These are phyloP conservation scores for Ceratosolen fusciceps DNA, from an alignment of 1,140 invertebrate genomes.

Conservation along the genomic window DNA sequence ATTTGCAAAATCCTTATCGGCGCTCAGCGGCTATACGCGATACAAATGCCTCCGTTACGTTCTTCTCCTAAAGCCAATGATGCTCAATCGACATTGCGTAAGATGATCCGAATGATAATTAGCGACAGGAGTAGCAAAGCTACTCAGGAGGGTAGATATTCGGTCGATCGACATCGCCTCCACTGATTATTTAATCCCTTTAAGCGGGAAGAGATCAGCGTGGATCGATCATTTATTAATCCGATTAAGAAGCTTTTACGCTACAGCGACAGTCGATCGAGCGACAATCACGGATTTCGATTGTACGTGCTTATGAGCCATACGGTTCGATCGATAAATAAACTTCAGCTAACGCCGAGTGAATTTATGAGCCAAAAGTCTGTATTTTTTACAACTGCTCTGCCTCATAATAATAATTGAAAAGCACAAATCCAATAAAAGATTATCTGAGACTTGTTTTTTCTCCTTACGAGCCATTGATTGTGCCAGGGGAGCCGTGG, in stretches of 20 bases:
- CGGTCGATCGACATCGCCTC: too few relatives aligned
- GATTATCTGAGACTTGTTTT: conserved; percentile 14
- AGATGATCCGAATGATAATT: too few relatives aligned
- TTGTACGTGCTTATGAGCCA: neutral
- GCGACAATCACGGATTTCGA: neutral
- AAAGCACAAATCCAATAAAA: conserved; percentile 17
- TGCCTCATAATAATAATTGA: conserved; percentile 13
- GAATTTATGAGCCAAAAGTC: conserved; percentile 16
- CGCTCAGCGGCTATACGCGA: too few relatives aligned
- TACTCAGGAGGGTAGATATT: too few relatives aligned
- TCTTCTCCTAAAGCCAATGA: too few relatives aligned
- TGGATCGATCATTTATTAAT: neutral
- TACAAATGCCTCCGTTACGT: too few relatives aligned
- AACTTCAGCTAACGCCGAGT: conserved; percentile 1
- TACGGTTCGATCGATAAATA: neutral
- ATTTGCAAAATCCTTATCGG: too few relatives aligned
- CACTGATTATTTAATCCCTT: too few relatives aligned
- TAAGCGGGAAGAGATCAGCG: too few relatives aligned
- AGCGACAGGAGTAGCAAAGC: too few relatives aligned
- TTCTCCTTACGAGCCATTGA: neutral
- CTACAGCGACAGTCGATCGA: neutral
- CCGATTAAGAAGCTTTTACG: neutral
- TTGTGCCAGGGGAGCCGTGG: conserved; percentile 1
- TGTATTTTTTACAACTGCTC: conserved; percentile 11
- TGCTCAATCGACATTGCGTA: too few relatives aligned